Evolutionary conservation across 2,113 vertebrate species (phyloP).

Genomic region (Charadrius vociferus): DNA sequence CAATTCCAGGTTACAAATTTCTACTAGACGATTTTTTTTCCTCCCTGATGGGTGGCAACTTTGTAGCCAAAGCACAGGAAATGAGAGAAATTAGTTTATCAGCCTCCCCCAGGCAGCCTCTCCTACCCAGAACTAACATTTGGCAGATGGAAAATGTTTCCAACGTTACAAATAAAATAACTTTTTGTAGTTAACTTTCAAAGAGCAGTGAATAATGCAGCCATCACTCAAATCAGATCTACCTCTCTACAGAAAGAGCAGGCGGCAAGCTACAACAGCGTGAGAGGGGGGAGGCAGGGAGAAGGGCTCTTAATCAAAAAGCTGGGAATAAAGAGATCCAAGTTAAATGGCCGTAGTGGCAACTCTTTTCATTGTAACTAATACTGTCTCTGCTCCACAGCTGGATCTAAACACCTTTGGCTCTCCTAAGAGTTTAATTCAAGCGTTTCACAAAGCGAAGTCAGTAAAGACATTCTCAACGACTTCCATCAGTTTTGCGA

Average conservation of each 20-base stretch:
- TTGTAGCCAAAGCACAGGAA: not conserved
- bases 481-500: not conserved
- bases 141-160: slow-evolving; percentile 2
- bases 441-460: not conserved
- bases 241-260: not conserved
- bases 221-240: not conserved
- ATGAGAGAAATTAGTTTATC: not conserved
- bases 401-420: not conserved
- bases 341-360: not conserved
- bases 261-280: fast-evolving
- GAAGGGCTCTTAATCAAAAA: not conserved
- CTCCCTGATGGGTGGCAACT: not conserved
- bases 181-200: not conserved
- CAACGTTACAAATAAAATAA: not conserved
- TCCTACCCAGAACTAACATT: not conserved
- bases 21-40: not conserved
- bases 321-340: not conserved
- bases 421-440: not conserved
- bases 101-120: not conserved
- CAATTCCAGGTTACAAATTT: not conserved
- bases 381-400: not conserved
- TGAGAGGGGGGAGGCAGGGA: not conserved
- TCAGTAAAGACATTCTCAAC: not conserved
- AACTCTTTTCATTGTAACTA: not conserved
- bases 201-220: not conserved